phyloP scores from a whole-genome alignment of 2,113 vertebrate genomes.

The Martes martes region DNA sequence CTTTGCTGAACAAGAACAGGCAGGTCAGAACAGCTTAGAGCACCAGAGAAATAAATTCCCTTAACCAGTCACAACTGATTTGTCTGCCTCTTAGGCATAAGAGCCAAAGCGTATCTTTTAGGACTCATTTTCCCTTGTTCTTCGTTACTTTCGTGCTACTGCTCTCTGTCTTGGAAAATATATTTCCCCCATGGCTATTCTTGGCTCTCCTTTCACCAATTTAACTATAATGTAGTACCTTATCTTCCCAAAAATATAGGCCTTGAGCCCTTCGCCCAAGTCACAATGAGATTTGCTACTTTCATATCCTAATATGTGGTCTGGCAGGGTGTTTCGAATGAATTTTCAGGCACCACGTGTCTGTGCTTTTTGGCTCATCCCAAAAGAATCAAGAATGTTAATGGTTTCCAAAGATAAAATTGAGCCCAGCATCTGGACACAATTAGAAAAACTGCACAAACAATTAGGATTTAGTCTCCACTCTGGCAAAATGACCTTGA shows the following conservation, averaged over 20 bases:
- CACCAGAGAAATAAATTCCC: not conserved
- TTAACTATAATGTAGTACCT: not conserved
- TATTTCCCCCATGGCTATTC: not conserved
- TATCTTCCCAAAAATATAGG: not conserved
- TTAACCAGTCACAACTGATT: not conserved
- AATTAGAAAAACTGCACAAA: conserved; percentile 56
- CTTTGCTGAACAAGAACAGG: not conserved
- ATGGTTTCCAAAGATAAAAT: conserved; percentile 70
- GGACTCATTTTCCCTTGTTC: not conserved
- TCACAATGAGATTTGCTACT: conserved; percentile 27
- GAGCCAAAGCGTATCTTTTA: not conserved
- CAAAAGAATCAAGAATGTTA: conserved; percentile 64
- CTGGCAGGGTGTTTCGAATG: conserved; percentile 50
- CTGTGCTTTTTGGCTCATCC: conserved; percentile 63
- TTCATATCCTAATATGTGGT: conserved; percentile 46
- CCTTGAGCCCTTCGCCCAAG: not conserved
- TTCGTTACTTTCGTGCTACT: not conserved
- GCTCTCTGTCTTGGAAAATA: conserved; percentile 29
- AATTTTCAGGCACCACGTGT: conserved; percentile 67
- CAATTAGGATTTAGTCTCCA: conserved; percentile 50
- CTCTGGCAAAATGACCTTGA: conserved; percentile 43
- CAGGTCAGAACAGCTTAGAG: not conserved
- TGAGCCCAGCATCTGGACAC: conserved; percentile 65
- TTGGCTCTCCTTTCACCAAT: not conserved
- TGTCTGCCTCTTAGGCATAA: not conserved